Percentiles rank a stretch among this genome's conserved stretches.
These are phyloP conservation scores for Drosophila nr. perissopoda DNA, from an alignment of 2,888 invertebrate species.

Conservation along the genomic window DNA sequence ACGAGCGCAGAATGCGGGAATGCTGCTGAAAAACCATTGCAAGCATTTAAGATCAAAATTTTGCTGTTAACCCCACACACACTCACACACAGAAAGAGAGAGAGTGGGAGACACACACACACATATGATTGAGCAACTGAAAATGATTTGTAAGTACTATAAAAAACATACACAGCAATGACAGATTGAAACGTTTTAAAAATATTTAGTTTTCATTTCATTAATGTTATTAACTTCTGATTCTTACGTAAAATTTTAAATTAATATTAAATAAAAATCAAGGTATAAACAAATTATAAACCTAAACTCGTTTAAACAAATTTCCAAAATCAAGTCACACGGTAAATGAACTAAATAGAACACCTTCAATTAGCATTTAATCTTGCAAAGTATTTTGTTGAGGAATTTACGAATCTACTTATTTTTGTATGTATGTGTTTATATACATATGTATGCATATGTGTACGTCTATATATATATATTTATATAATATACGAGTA, in stretches of 20 bases:
- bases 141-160: background rate
- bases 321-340: background rate
- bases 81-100: background rate
- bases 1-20: conserved; percentile 11
- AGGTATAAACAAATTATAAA: background rate
- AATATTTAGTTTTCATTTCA: background rate
- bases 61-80: conserved; percentile 1
- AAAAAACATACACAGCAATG: background rate
- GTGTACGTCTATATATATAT: background rate
- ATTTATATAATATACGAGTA: background rate
- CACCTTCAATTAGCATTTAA: background rate
- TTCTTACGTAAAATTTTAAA: background rate
- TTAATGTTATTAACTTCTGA: background rate
- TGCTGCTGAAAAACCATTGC: conserved; percentile 19
- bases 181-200: background rate
- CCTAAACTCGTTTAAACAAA: background rate
- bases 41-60: conserved; percentile 19
- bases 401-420: background rate
- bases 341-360: background rate
- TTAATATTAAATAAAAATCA: background rate
- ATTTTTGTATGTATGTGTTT: background rate
- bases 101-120: background rate
- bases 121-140: background rate
- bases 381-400: background rate
- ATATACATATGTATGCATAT: background rate